A percentile compares a stretch with the other conserved stretches of the same genome.
Evolutionary conservation across 2,888 invertebrate species (phyloP).

Genomic region (Zelleria hepariella): DNA sequence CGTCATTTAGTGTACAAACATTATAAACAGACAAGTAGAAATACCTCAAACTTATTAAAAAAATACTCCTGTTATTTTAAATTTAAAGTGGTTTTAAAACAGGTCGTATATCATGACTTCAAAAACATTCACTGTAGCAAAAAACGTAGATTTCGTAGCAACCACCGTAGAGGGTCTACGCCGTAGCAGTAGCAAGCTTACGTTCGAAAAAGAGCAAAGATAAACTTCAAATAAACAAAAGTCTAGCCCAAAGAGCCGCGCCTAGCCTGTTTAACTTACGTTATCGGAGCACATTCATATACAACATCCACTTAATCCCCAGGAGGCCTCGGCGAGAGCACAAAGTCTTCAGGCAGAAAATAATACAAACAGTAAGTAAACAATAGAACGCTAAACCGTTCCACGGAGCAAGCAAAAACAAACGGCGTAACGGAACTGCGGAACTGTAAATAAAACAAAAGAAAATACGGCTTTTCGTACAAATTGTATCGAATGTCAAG

Average conservation of each 20-base stretch:
- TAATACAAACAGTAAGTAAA: constrained; percentile 4
- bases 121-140: no score
- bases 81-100: no score
- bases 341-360: constrained; percentile 3
- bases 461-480: constrained; percentile 13
- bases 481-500: constrained; percentile 21
- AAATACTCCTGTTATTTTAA: no score
- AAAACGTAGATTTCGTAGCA: not conserved
- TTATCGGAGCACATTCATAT: not conserved
- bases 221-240: no score
- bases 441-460: constrained; percentile 9
- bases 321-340: not conserved
- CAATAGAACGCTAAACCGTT: constrained; percentile 3
- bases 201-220: not conserved
- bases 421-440: constrained; percentile 5
- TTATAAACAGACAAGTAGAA: no score
- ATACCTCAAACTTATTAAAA: no score
- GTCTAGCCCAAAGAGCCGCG: no score
- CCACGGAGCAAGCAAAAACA: not conserved
- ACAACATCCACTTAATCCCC: not conserved
- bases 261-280: not conserved
- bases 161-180: not conserved
- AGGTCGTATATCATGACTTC: no score
- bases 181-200: not conserved
- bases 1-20: no score